Evolutionary conservation across 2,113 vertebrate genomes (phyloP).

Genomic region (Tricholaema leucomelas): DNA sequence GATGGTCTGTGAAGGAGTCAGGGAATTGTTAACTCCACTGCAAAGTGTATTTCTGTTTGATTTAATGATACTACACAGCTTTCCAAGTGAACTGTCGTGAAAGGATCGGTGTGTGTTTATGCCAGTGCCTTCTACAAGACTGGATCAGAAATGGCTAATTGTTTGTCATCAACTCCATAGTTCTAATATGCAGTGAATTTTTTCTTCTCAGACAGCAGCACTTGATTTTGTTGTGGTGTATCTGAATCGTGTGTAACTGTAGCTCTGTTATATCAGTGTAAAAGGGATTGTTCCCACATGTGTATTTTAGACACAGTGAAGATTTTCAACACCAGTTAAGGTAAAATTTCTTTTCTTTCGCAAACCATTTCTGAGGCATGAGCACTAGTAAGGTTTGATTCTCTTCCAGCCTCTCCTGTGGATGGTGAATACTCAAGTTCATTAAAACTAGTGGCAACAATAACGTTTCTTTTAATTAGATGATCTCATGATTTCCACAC

Average conservation of each 20-base stretch:
- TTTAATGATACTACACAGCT: neutral
- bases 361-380: neutral
- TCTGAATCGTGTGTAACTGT: neutral
- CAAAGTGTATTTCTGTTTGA: neutral
- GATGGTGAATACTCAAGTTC: neutral
- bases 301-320: neutral
- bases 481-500: slow-evolving; percentile 47
- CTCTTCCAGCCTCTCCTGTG: neutral
- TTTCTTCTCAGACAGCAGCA: neutral
- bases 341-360: neutral
- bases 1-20: neutral
- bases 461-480: slow-evolving; percentile 49
- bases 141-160: neutral
- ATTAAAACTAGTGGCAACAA: slow-evolving; percentile 40
- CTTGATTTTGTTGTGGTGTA: neutral
- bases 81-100: neutral
- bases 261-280: neutral
- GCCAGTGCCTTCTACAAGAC: neutral
- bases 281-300: neutral
- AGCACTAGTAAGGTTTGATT: neutral
- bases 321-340: neutral
- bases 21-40: neutral
- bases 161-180: neutral
- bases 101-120: neutral
- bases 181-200: neutral